Evolutionary conservation across 2,888 invertebrate genomes (phyloP).

Genomic region (Enoplolaimus lenunculus): DNA sequence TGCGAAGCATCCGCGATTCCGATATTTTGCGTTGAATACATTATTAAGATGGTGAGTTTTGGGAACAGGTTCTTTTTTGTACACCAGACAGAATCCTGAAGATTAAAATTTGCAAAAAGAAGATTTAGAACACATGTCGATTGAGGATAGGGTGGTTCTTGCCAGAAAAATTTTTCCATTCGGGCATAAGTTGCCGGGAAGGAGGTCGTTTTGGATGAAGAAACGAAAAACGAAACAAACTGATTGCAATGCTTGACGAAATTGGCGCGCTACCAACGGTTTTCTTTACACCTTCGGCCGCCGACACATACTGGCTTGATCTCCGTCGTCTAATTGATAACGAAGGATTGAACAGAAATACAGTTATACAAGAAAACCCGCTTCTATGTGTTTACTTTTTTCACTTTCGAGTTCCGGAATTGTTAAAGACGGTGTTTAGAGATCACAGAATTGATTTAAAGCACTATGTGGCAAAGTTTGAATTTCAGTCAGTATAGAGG

Average conservation of each 20-base stretch:
- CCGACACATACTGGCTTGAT: background rate
- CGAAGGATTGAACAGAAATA: background rate
- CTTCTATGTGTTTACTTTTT: background rate
- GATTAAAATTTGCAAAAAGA: background rate
- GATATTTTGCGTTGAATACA: background rate
- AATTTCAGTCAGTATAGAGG: background rate
- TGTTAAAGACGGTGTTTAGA: background rate
- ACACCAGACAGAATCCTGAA: background rate
- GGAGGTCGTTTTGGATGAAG: background rate
- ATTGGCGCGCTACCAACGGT: background rate
- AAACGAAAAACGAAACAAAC: background rate
- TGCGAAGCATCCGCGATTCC: background rate
- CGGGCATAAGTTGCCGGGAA: conserved; percentile 1
- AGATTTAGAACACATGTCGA: background rate
- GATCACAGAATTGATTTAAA: background rate
- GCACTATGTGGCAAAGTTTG: background rate
- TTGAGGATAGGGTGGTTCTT: background rate
- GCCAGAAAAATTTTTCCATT: background rate
- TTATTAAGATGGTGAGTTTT: background rate
- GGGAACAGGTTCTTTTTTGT: background rate
- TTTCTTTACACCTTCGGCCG: background rate
- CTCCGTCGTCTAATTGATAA: background rate
- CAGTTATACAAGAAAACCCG: background rate
- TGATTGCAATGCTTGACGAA: background rate
- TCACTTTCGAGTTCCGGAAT: background rate